Percentiles rank a stretch among this genome's conserved stretches.
These are phyloP conservation scores for Nebria brevicollis DNA, from an alignment of 2,888 invertebrate genomes.

Conservation along the genomic window DNA sequence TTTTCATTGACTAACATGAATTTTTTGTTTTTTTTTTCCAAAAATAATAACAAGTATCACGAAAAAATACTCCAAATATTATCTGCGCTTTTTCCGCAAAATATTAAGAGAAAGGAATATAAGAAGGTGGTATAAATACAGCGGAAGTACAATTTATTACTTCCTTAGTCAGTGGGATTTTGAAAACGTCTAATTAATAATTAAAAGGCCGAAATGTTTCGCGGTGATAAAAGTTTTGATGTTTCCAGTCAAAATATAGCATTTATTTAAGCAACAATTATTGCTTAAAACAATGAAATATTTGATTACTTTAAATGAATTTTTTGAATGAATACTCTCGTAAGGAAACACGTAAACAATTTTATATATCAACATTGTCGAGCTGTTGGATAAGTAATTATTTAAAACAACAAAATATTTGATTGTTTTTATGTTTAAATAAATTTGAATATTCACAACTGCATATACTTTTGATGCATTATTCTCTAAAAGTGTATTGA, in stretches of 20 bases:
- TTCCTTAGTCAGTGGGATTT: neutral
- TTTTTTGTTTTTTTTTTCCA: neutral
- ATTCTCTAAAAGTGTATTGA: too few species aligned
- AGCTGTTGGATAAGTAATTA: too few species aligned
- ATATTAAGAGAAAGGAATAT: neutral
- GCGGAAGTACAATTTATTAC: neutral
- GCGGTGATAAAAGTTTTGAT: neutral
- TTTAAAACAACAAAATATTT: too few species aligned
- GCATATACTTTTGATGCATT: too few species aligned
- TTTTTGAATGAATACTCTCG: too few species aligned
- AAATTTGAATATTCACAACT: too few species aligned
- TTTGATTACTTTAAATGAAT: too few species aligned
- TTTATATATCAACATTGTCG: too few species aligned
- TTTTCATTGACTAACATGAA: neutral
- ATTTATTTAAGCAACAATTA: neutral
- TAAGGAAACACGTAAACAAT: too few species aligned
- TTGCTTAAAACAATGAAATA: neutral
- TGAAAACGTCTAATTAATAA: neutral
- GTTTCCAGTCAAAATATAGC: neutral
- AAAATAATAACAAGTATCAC: neutral
- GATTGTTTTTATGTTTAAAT: too few species aligned
- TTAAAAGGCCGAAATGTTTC: neutral
- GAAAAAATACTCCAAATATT: neutral
- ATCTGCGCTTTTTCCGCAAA: neutral
- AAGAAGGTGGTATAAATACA: too few species aligned